These are phyloP conservation scores for Eidolon dupreanum DNA, from an alignment of 2,797 vertebrate genomes.

Conservation along the genomic window DNA sequence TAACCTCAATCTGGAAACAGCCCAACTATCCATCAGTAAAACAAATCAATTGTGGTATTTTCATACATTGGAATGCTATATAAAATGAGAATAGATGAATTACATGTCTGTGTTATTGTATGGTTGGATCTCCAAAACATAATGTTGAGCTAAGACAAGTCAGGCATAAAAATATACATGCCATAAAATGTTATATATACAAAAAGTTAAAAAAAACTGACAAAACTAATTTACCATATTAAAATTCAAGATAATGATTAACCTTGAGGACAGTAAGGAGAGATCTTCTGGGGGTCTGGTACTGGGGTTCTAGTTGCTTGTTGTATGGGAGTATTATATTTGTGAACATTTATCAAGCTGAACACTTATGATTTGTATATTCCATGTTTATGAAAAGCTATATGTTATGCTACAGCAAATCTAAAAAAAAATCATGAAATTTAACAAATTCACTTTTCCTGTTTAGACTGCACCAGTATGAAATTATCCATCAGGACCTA, in stretches of 20 bases:
- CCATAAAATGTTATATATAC: background rate
- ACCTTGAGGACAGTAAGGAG: background rate
- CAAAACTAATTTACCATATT: background rate
- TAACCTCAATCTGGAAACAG: background rate
- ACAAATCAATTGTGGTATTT: background rate
- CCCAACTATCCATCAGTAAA: background rate
- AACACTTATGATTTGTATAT: background rate
- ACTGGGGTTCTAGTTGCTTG: background rate
- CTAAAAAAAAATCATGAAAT: background rate
- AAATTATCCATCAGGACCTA: background rate
- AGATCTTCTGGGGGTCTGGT: background rate
- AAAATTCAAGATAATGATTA: slow-evolving; percentile 19
- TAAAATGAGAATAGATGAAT: background rate
- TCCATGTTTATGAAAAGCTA: background rate
- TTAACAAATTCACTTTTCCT: background rate
- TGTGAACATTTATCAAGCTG: slow-evolving; percentile 1
- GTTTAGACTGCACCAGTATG: background rate
- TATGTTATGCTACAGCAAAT: background rate
- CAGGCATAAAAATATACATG: background rate
- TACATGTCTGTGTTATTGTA: background rate
- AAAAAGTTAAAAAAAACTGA: background rate
- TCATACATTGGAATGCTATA: background rate
- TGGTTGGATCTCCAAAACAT: background rate
- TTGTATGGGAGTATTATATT: background rate
- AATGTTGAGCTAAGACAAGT: background rate